phyloP scores from a whole-genome alignment of 2,113 vertebrate genomes.

The Pampusana beccarii region DNA sequence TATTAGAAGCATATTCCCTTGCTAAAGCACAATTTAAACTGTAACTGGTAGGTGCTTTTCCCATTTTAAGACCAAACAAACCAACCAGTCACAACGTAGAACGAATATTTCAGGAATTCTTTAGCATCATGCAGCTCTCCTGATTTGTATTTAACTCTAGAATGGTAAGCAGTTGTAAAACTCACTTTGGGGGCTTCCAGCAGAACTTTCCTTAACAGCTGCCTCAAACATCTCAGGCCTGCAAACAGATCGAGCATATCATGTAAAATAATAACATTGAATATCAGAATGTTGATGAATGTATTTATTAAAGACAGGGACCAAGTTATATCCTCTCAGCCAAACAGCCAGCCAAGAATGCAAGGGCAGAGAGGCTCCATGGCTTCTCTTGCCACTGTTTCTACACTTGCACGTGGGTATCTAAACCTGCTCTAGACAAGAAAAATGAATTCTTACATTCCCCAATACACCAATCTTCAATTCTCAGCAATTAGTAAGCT shows the following conservation, averaged over 20 bases:
- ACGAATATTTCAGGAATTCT: not conserved
- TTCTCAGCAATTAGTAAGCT: not conserved
- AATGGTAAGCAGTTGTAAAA: not conserved
- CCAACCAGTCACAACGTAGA: not conserved
- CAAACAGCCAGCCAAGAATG: not conserved
- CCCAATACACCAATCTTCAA: not conserved
- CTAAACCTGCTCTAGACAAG: not conserved
- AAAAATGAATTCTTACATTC: not conserved
- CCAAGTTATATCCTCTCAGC: not conserved
- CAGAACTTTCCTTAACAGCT: slow-evolving; percentile 73
- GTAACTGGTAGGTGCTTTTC: not conserved
- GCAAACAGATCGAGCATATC: slow-evolving; percentile 46
- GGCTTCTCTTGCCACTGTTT: not conserved
- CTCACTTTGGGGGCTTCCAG: slow-evolving; percentile 73
- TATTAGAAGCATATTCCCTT: not conserved
- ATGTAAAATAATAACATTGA: not conserved
- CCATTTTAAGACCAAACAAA: not conserved
- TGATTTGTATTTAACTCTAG: not conserved
- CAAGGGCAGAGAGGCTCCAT: not conserved
- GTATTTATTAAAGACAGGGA: not conserved
- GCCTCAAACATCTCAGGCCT: slow-evolving; percentile 80
- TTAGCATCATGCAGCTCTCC: not conserved
- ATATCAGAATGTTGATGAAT: no score
- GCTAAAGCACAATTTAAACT: not conserved
- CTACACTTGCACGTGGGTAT: not conserved